Conservation (phyloP, 2,888 invertebrate genomes). For the Crepidodera aurea region DNA sequence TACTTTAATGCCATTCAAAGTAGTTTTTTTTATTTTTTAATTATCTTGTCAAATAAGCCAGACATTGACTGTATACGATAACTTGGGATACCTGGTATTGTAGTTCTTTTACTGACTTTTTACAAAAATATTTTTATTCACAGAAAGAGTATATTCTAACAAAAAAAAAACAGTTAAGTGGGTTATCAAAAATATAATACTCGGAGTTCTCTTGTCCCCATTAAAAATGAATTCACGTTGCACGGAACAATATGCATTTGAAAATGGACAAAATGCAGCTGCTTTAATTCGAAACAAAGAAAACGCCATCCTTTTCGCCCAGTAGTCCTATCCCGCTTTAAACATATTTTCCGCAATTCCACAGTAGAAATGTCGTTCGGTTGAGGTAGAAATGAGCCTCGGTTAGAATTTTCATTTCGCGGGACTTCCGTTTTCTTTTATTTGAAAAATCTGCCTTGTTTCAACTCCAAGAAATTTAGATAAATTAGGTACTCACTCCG, state of each 20-base stretch:
- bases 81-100: too few relatives aligned
- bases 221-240: too few relatives aligned
- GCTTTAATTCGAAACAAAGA: constrained; percentile 11
- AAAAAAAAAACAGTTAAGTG: too few relatives aligned
- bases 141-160: too few relatives aligned
- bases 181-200: too few relatives aligned
- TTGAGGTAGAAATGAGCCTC: constrained; percentile 12
- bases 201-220: too few relatives aligned
- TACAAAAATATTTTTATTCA: too few relatives aligned
- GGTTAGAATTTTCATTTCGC: constrained; percentile 25
- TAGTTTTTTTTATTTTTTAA: too few relatives aligned
- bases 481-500: constrained; percentile 22
- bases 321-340: constrained; percentile 8
- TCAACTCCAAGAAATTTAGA: constrained; percentile 21
- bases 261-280: background rate
- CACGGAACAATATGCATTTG: background rate
- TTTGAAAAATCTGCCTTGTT: constrained; percentile 24
- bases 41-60: too few relatives aligned
- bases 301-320: background rate
- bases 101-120: too few relatives aligned
- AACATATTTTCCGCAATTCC: constrained; percentile 9
- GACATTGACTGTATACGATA: too few relatives aligned
- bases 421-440: constrained; percentile 16
- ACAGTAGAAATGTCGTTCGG: constrained; percentile 3
- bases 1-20: too few relatives aligned